These are phyloP conservation scores for Lordiphosa andalusiaca DNA, from an alignment of 2,888 invertebrate species.

Conservation along the genomic window DNA sequence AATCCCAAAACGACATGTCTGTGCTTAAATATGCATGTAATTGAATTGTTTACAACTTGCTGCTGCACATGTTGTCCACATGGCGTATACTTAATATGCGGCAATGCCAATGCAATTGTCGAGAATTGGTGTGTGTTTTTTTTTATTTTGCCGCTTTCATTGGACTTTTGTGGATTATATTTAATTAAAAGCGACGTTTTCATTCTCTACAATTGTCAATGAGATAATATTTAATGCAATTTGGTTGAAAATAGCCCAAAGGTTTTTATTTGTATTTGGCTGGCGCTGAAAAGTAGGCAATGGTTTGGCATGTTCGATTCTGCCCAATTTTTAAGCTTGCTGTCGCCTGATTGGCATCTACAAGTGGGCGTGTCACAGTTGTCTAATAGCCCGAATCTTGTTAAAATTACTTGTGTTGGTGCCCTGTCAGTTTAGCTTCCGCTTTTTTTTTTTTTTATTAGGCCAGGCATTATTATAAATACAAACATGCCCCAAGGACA, in stretches of 20 bases:
- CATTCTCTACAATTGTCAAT: conserved; percentile 9
- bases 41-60: conserved; percentile 39
- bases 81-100: conserved; percentile 10
- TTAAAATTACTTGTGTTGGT: conserved; percentile 33
- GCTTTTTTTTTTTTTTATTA: conserved; percentile 50
- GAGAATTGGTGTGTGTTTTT: neutral
- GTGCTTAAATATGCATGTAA: conserved; percentile 20
- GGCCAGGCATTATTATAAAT: conserved; percentile 21
- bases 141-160: neutral
- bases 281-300: too few relatives aligned
- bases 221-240: conserved; percentile 2
- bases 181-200: conserved; percentile 11
- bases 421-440: conserved; percentile 41
- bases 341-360: conserved; percentile 15
- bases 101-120: conserved; percentile 15
- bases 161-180: conserved; percentile 10
- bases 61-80: conserved; percentile 15
- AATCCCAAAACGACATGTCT: too few relatives aligned
- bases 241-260: neutral
- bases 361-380: conserved; percentile 23
- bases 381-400: conserved; percentile 19
- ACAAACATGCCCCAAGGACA: conserved; percentile 17
- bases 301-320: too few relatives aligned
- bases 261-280: too few relatives aligned
- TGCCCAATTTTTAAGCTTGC: neutral